These are phyloP conservation scores for Chaetoderma sp. DNA, from an alignment of 2,888 invertebrate species.

Conservation along the genomic window DNA sequence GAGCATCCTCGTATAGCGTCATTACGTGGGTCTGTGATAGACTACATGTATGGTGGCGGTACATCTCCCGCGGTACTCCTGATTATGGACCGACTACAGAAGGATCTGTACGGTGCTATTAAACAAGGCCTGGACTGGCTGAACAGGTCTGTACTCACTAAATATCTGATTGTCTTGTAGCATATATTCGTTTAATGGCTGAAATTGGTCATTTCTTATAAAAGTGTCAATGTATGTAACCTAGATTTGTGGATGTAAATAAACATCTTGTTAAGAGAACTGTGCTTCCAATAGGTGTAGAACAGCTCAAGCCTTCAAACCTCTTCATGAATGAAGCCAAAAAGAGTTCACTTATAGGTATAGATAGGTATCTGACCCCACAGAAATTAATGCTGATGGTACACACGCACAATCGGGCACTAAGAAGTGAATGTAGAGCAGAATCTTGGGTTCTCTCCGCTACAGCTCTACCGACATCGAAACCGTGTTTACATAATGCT, in stretches of 20 bases:
- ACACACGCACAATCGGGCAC: too few relatives aligned
- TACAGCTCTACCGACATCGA: too few relatives aligned
- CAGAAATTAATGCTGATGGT: too few relatives aligned
- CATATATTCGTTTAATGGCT: background rate
- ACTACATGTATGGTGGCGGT: constrained; percentile 79
- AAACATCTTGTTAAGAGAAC: background rate
- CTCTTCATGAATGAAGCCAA: too few relatives aligned
- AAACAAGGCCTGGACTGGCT: constrained; percentile 77
- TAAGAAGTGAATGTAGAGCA: too few relatives aligned
- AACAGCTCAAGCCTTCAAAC: too few relatives aligned
- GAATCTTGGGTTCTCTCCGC: too few relatives aligned
- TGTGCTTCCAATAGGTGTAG: background rate
- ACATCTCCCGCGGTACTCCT: constrained; percentile 80
- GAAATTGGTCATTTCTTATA: too few relatives aligned
- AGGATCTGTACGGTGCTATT: constrained; percentile 85
- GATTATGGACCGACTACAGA: constrained; percentile 80
- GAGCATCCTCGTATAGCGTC: constrained; percentile 80
- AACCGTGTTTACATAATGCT: too few relatives aligned
- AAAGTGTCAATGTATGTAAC: too few relatives aligned
- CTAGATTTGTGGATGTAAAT: background rate
- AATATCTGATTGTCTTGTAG: background rate
- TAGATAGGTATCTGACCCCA: too few relatives aligned
- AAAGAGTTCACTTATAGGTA: too few relatives aligned
- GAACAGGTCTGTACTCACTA: constrained; percentile 48
- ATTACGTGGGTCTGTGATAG: constrained; percentile 83